Evolutionary conservation across 2,888 invertebrate species (phyloP), one percentile per base, ranked within the genome.

Genomic region (Sesamia inferens): DNA sequence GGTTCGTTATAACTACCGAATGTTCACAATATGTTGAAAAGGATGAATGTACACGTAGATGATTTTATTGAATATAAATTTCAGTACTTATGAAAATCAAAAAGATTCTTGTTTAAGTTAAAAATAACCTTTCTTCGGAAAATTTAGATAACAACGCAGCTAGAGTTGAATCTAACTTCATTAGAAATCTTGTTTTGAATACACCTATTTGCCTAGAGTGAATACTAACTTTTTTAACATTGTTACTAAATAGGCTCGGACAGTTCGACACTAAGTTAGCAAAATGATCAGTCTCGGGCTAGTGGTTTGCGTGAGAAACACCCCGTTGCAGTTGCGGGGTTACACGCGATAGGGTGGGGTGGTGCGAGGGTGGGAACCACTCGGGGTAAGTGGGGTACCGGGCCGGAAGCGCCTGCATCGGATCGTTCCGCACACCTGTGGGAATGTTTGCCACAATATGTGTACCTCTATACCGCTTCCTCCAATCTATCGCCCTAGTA

Each of bases 371-470:
- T 88, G 89, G 88, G 89, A 87, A 88, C 70, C 82, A 75, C 89
- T 83, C 87, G 85, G 88, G 91, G 92, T 90, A 90, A 93, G 92
- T 93, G 93, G 95, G 94, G 94, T 91, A 92, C 91, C 90, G 87
- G 91, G 92, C 95, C 95, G 96, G 95, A 95, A 95, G 92, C 91
- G 91, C 89, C 90, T 93, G 93, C 92, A 91, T 92, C 91, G 92
- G 93, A 93, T 92, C 95, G 92, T 91, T 92, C 92, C 86, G 88
- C 89, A 88, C 95, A 95, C 95, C 96, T 96, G 95, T 95, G 95
- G 92, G 94, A 95, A 95, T 93, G 92, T 91, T 84, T 85, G 85
- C 87, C 85, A 89, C 91, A 90, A 93, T 94, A 94, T 92, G 89
- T 93, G 92, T 93, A 93, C 90, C 86, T 86, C 83, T 83, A 82